These are phyloP conservation scores for Lagodon rhomboides DNA, from an alignment of 2,797 vertebrate genomes.

Conservation along the genomic window DNA sequence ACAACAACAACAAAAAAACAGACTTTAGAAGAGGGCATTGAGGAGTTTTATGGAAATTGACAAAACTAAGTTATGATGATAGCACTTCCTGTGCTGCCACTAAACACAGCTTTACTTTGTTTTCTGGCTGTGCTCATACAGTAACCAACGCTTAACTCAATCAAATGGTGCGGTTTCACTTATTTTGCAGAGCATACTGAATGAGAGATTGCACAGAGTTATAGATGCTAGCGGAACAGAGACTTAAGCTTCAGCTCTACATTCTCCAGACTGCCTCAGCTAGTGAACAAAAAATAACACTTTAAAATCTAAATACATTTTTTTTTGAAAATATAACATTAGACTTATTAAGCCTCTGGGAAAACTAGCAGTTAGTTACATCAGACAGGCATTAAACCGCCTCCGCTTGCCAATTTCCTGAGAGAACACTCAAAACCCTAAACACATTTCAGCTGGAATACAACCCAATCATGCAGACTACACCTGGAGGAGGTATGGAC, in stretches of 20 bases:
- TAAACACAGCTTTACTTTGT: no score
- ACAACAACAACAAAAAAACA: no score
- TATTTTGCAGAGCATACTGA: no score
- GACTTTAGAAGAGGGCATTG: not conserved
- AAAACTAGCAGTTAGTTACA: not conserved
- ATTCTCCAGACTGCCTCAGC: no score
- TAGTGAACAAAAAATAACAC: no score
- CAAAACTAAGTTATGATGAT: not conserved
- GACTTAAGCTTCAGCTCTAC: no score
- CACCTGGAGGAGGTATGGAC: not conserved
- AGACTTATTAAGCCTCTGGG: not conserved
- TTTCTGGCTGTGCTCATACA: not conserved
- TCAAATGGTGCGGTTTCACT: no score
- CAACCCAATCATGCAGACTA: not conserved
- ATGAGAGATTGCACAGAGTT: not conserved
- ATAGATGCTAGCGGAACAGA: not conserved
- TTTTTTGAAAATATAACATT: not conserved
- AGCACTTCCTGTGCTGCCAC: no score
- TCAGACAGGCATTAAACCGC: not conserved
- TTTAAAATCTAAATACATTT: not conserved
- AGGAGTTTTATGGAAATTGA: not conserved
- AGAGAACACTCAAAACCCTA: not conserved
- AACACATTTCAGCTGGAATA: not conserved
- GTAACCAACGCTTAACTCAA: not conserved
- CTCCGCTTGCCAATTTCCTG: not conserved